phyloP scores from a whole-genome alignment of 2,888 invertebrate species.

The Malthinus flaveolus region DNA sequence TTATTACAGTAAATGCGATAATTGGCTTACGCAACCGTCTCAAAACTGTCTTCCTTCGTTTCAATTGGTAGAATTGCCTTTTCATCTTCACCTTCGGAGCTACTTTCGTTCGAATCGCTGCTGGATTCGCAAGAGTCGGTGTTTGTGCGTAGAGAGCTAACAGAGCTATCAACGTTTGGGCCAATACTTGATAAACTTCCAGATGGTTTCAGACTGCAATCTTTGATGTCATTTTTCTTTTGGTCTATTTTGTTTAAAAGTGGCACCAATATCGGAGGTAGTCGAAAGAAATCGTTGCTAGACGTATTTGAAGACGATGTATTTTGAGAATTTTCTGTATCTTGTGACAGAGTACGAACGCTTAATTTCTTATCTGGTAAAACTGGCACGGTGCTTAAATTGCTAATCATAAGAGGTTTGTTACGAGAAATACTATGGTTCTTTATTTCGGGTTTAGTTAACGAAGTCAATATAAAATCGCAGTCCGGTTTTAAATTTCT shows the following conservation, averaged over 20 bases:
- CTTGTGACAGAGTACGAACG: slow-evolving; percentile 37
- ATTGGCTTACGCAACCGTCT: neutral
- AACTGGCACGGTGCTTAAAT: slow-evolving; percentile 46
- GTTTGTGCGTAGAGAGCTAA: slow-evolving; percentile 50
- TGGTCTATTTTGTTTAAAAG: slow-evolving; percentile 67
- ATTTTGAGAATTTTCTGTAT: slow-evolving; percentile 64
- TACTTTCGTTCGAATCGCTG: slow-evolving; percentile 34
- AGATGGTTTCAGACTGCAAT: slow-evolving; percentile 48
- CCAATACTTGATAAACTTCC: slow-evolving; percentile 72
- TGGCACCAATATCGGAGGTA: slow-evolving; percentile 73
- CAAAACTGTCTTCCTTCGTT: neutral
- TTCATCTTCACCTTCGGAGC: slow-evolving; percentile 42
- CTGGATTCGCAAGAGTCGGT: slow-evolving; percentile 25
- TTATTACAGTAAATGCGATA: too few relatives aligned
- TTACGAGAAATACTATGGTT: slow-evolving; percentile 3
- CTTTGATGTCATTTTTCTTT: slow-evolving; percentile 35
- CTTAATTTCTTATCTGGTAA: slow-evolving; percentile 59
- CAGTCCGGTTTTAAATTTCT: slow-evolving; percentile 50
- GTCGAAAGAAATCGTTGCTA: slow-evolving; percentile 62
- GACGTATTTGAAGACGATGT: slow-evolving; percentile 56
- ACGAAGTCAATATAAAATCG: slow-evolving; percentile 52
- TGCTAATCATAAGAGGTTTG: slow-evolving; percentile 20
- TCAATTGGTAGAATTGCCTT: slow-evolving; percentile 3
- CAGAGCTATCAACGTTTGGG: slow-evolving; percentile 67
- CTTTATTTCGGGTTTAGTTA: slow-evolving; percentile 41